Evolutionary conservation across 2,888 invertebrate genomes (phyloP).

Genomic region (Imbricaverruca yamaguchii): DNA sequence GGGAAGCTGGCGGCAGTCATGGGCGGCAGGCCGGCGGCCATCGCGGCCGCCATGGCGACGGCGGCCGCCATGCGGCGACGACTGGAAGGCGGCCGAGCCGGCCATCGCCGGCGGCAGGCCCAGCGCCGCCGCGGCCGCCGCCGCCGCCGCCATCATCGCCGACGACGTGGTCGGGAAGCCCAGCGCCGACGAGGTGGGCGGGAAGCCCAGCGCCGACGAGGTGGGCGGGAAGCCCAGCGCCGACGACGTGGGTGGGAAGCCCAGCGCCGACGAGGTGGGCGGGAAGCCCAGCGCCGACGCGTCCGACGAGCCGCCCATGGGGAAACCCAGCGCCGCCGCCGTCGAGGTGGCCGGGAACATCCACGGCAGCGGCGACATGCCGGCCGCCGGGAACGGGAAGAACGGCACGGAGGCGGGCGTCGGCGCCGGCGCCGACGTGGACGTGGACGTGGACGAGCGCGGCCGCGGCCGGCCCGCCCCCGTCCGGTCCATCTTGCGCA

Average conservation of each 20-base stretch:
- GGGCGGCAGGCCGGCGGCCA: not conserved
- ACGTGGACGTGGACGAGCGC: not conserved
- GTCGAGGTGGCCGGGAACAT: slow-evolving; percentile 24
- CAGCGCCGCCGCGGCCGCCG: slow-evolving; percentile 39
- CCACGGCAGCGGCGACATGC: not conserved
- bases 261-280: not conserved
- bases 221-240: slow-evolving; percentile 53
- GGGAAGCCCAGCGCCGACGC: slow-evolving; percentile 18
- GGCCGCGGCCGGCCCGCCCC: not conserved
- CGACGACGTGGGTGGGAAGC: not conserved
- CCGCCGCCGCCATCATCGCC: slow-evolving; percentile 46
- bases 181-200: slow-evolving; percentile 40
- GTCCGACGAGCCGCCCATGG: slow-evolving; percentile 48
- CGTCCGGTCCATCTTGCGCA: slow-evolving; percentile 5
- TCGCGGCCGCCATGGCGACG: not conserved
- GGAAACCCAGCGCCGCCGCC: slow-evolving; percentile 31
- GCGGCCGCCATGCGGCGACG: slow-evolving; percentile 40
- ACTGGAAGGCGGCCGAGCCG: slow-evolving; percentile 46
- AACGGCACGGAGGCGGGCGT: not conserved
- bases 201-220: slow-evolving; percentile 13
- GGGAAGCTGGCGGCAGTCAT: not conserved
- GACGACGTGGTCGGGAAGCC: slow-evolving; percentile 48
- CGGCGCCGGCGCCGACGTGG: not conserved
- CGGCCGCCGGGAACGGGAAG: not conserved
- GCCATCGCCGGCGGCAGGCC: slow-evolving; percentile 1